Evolutionary conservation across 2,888 invertebrate genomes (phyloP).

Genomic region (Ephialtes manifestator): DNA sequence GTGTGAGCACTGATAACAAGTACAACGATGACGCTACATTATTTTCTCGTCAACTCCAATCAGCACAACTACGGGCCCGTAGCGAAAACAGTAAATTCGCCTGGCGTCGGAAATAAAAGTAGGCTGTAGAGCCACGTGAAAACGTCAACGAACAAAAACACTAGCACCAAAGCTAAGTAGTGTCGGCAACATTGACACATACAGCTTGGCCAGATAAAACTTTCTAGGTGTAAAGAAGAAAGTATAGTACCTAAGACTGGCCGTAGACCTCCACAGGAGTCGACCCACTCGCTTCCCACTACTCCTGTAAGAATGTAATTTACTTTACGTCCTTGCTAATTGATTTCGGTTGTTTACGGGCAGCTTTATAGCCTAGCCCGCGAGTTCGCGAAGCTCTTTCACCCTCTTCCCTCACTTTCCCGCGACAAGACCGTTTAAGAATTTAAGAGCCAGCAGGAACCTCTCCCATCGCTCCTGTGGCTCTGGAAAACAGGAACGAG

Average conservation of each 20-base stretch:
- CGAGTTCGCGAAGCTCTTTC: constrained; percentile 44
- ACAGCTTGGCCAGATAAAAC: constrained; percentile 20
- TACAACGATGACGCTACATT: constrained; percentile 19
- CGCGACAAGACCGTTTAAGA: constrained; percentile 53
- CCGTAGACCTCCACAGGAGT: background rate
- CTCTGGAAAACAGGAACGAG: constrained; percentile 22
- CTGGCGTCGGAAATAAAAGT: constrained; percentile 23
- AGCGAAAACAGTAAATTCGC: constrained; percentile 14
- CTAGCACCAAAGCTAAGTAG: background rate
- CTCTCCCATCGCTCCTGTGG: constrained; percentile 12
- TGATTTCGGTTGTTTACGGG: constrained; percentile 64
- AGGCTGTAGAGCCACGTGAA: background rate
- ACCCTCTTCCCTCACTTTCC: constrained; percentile 28
- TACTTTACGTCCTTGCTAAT: constrained; percentile 64
- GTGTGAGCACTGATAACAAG: background rate
- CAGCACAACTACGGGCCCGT: background rate
- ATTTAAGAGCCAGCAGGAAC: constrained; percentile 38
- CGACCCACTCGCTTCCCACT: background rate
- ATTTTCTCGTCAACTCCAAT: constrained; percentile 36
- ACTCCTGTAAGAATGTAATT: constrained; percentile 35
- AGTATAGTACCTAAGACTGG: background rate
- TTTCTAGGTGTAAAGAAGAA: constrained; percentile 12
- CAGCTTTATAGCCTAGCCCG: constrained; percentile 48
- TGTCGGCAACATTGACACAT: background rate
- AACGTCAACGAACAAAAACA: background rate